A percentile compares a stretch with the other conserved stretches of the same genome.
phyloP scores from a whole-genome alignment of 1,140 invertebrate species.

The Drosophila albomicans region DNA sequence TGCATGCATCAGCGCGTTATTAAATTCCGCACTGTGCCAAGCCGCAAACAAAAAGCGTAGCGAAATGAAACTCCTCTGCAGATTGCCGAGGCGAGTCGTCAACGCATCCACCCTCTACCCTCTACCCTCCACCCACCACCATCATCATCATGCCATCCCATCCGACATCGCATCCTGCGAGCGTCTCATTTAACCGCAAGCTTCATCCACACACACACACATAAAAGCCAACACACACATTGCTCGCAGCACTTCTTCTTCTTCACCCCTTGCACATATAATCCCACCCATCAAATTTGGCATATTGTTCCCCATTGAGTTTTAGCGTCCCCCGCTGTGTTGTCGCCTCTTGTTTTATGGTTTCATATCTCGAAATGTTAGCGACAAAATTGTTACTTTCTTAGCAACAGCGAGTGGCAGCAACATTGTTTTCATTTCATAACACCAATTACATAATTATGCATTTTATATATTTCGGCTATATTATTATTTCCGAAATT shows the following conservation, averaged over 20 bases:
- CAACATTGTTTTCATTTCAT: slow-evolving; percentile 1
- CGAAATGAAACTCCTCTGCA: slow-evolving; percentile 30
- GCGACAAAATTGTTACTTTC: slow-evolving; percentile 34
- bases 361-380: slow-evolving; percentile 32
- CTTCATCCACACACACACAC: background rate
- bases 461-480: background rate
- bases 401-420: background rate
- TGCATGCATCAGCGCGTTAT: slow-evolving; percentile 82
- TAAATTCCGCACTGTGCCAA: slow-evolving; percentile 71
- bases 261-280: background rate
- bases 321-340: slow-evolving; percentile 23
- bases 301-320: slow-evolving; percentile 52
- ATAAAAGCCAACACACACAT: slow-evolving; percentile 32
- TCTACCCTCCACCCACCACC: background rate
- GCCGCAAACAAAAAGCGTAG: slow-evolving; percentile 47
- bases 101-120: slow-evolving; percentile 26
- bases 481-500: background rate
- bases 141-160: too few relatives aligned
- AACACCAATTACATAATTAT: background rate
- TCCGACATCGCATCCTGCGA: background rate
- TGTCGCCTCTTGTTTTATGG: slow-evolving; percentile 15
- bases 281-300: slow-evolving; percentile 57
- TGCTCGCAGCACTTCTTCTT: background rate
- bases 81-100: slow-evolving; percentile 35
- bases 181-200: slow-evolving; percentile 41